Base-by-base conservation (phyloP, 2,888 invertebrate species). In the Lissonota sp. region DNA sequence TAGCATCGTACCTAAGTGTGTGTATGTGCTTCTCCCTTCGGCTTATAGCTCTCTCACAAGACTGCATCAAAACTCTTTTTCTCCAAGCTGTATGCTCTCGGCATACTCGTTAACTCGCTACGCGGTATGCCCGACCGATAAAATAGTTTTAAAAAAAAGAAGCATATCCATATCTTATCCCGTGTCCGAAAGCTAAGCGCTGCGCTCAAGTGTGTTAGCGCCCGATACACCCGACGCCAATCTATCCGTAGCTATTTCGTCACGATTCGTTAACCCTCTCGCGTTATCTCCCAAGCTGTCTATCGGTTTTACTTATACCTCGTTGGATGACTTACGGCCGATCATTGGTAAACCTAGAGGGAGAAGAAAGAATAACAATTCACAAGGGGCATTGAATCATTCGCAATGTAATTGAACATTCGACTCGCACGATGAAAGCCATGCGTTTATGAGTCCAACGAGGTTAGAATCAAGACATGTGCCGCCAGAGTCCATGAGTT, bases 221-320 rank as follows among this genome's bases (percentile, higher is more conserved):
- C 37, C 69, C 77, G 73, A 81, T 3, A 26, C 73, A 81, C 78
- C 66, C 78, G 71, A 67, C 70, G 60, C 63, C 63, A 60, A 62
- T 77, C 78, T 79, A 79, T 72, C 67, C 39, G 44, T 70, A 60
- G 76, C 67, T 71, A 71, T 77, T 79, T 75, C 82, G 82, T 82
- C 82, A 82, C 75, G 82, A 82, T 82, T 82, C 82, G 82, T 82
- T 82, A 82, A 79, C 71, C 75, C 71, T 75, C 67, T 72, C 57
- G 26, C 75, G 74, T 60, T 75, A 64, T 78, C 73, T 67, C 64
- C 4, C 58, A 37, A 12, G 12, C 53, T 16, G 10, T 55, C 62
- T 58, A 63, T 46, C 46, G 26, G 16, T 12, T 70, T 67, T 42
- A 55, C 40, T 60, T 63, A 44, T 62, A 26, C 63, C 53, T 57